These are phyloP conservation scores for Mesorhabditis spiculigera DNA, from an alignment of 2,888 invertebrate species.

Conservation along the genomic window DNA sequence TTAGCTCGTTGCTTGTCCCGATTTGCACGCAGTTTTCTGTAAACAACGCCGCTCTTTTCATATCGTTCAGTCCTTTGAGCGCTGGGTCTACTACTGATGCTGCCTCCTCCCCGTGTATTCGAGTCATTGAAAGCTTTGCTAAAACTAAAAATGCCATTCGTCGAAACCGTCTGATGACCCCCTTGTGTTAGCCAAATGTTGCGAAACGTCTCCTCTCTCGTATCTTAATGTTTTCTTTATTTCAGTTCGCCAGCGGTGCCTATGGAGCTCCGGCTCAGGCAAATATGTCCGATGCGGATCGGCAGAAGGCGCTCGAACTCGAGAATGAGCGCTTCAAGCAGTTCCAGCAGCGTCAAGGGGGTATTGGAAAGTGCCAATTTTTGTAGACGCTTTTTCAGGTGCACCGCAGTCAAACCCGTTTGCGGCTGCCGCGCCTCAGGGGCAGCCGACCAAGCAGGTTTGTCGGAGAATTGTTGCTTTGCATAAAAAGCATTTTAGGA, in stretches of 20 bases:
- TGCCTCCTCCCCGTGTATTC: neutral
- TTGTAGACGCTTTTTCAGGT: neutral
- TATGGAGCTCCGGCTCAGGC: constrained; percentile 59
- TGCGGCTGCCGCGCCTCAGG: constrained; percentile 16
- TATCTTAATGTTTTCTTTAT: neutral
- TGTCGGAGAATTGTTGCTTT: neutral
- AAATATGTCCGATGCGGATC: constrained; percentile 64
- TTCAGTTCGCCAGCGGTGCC: constrained; percentile 9
- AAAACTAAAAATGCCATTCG: neutral
- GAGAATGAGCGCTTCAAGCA: constrained; percentile 82
- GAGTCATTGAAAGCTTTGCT: neutral
- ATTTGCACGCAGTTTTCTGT: too few relatives aligned
- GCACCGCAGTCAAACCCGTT: constrained; percentile 9
- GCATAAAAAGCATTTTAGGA: neutral
- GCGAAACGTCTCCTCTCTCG: neutral
- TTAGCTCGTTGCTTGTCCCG: neutral
- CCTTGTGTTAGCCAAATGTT: neutral
- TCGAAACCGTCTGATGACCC: neutral
- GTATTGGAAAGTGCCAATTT: neutral
- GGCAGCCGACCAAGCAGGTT: constrained; percentile 11
- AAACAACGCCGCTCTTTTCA: too few relatives aligned
- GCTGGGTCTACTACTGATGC: neutral
- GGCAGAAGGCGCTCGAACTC: constrained; percentile 83
- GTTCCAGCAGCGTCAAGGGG: constrained; percentile 46
- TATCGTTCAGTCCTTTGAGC: too few relatives aligned